Percentiles rank a stretch among this genome's conserved stretches.
Conservation (phyloP, 2,113 vertebrate species). For the Lutjanus erythropterus region DNA sequence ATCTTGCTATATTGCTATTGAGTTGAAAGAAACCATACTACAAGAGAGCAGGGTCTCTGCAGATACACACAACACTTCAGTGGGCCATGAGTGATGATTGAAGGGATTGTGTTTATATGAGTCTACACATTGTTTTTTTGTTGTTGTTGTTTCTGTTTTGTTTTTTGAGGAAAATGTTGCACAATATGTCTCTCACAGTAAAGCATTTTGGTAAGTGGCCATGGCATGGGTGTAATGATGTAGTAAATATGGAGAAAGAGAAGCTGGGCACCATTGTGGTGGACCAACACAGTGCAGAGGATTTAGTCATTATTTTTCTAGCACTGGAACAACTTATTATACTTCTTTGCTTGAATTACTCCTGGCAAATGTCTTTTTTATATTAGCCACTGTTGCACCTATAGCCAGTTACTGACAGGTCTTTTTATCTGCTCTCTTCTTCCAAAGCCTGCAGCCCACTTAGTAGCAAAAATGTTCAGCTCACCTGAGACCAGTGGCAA, state of each 20-base stretch:
- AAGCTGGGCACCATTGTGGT: neutral
- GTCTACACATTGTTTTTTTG: neutral
- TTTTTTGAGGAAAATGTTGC: too few species aligned
- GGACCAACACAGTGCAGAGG: neutral
- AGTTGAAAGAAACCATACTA: neutral
- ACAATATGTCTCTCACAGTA: too few species aligned
- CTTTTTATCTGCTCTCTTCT: conserved; percentile 17
- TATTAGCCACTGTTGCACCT: conserved; percentile 7
- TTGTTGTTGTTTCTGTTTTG: too few species aligned
- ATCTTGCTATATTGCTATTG: neutral
- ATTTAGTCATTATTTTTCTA: neutral
- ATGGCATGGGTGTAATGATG: neutral
- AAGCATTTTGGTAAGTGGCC: neutral
- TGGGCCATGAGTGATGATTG: too few species aligned
- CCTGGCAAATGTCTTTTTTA: neutral
- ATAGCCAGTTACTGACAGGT: conserved; percentile 5
- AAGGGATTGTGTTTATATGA: too few species aligned
- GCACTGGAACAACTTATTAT: neutral
- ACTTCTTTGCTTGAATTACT: conserved; percentile 7
- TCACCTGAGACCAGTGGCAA: conserved; percentile 49
- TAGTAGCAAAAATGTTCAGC: conserved; percentile 31
- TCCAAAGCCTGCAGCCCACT: conserved; percentile 26
- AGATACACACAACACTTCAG: too few species aligned
- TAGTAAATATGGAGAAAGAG: neutral
- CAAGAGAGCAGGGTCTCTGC: too few species aligned